These are phyloP conservation scores for Polydrusus cervinus DNA, from an alignment of 2,888 invertebrate genomes.

Conservation along the genomic window DNA sequence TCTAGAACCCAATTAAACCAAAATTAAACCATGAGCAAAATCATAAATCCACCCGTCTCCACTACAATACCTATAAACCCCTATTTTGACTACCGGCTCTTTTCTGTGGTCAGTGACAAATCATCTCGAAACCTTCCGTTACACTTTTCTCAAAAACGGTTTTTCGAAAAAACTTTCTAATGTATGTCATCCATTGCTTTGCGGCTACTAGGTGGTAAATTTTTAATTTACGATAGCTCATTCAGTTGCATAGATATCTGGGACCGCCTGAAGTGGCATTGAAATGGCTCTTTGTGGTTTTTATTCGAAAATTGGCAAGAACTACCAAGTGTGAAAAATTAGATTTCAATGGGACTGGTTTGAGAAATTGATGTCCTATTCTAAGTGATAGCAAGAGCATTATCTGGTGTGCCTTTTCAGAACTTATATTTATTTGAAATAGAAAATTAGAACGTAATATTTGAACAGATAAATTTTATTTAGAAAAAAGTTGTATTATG, in stretches of 20 bases:
- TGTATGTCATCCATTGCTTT: constrained; percentile 33
- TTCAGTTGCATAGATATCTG: constrained; percentile 15
- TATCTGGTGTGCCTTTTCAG: too few relatives aligned
- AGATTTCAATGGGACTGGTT: constrained; percentile 28
- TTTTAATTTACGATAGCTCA: constrained; percentile 42
- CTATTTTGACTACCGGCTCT: constrained; percentile 49
- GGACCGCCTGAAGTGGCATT: constrained; percentile 24
- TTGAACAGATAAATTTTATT: too few relatives aligned
- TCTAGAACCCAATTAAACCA: neutral
- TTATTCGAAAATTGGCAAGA: constrained; percentile 33
- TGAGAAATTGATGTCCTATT: constrained; percentile 4
- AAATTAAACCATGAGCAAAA: constrained; percentile 25
- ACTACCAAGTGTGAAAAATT: constrained; percentile 47
- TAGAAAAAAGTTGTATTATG: too few relatives aligned
- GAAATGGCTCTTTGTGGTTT: constrained; percentile 26
- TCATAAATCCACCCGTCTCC: constrained; percentile 19
- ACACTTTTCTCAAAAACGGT: constrained; percentile 7
- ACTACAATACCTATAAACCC: constrained; percentile 10
- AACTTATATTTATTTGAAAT: too few relatives aligned
- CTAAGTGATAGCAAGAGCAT: neutral
- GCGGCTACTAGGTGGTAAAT: constrained; percentile 40
- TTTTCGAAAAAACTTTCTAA: constrained; percentile 40
- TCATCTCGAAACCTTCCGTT: constrained; percentile 37
- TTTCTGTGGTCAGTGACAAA: constrained; percentile 49
- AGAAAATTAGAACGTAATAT: too few relatives aligned